Conservation (phyloP, 1,140 invertebrate species). For the Hylaeus anthracinus region DNA sequence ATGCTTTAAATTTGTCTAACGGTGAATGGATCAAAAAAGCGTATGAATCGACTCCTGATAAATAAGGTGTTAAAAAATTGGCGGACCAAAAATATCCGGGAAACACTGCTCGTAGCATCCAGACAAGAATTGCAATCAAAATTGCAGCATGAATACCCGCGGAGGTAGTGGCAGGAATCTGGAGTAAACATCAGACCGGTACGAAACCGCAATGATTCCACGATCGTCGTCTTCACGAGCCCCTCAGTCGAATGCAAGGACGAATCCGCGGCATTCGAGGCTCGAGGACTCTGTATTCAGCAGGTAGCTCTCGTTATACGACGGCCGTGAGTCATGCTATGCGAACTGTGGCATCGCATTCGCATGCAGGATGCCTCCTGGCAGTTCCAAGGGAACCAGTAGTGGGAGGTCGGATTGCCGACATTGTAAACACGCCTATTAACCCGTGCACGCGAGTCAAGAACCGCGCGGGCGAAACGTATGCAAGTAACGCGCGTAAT, state of each 20-base stretch:
- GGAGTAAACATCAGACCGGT: conserved; percentile 13
- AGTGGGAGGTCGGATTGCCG: conserved; percentile 54
- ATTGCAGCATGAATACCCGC: background rate
- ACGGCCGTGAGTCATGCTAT: conserved; percentile 59
- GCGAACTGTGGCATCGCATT: conserved; percentile 55
- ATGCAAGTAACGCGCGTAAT: conserved; percentile 41
- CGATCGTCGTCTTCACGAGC: conserved; percentile 6
- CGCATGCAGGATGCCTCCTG: conserved; percentile 54
- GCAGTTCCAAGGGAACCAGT: conserved; percentile 35
- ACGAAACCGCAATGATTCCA: conserved; percentile 14
- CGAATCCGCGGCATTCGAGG: conserved; percentile 52
- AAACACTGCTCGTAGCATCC: no score
- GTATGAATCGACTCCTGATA: no score
- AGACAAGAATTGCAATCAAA: background rate
- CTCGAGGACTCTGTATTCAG: conserved; percentile 24
- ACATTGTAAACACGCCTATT: conserved; percentile 69
- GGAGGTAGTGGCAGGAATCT: background rate
- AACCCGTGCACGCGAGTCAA: conserved; percentile 53
- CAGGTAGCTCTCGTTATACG: conserved; percentile 45
- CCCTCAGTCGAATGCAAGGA: conserved; percentile 29
- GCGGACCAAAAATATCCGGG: no score
- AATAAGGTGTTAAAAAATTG: no score
- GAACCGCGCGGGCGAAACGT: conserved; percentile 39
- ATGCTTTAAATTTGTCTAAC: no score
- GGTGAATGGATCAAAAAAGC: no score